Base-by-base conservation (phyloP, 2,113 vertebrate genomes). In the Myanophis thanlyinensis region DNA sequence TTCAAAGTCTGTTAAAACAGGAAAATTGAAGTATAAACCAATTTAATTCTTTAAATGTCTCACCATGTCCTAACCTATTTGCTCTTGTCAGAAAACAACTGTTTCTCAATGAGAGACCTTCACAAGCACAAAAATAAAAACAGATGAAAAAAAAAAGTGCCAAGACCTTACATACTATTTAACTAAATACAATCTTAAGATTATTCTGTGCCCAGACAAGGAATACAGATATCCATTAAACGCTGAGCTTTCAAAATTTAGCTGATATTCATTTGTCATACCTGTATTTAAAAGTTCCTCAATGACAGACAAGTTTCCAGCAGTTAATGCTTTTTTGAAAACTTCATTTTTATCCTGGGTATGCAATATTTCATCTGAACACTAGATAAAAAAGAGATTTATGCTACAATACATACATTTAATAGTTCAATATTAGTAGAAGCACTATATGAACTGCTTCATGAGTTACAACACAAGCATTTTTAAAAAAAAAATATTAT, bases 321-420 rank as follows among this genome's bases (percentile, higher is more conserved):
- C 18, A 93, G 95, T 96, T 85, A 99, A 96, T 93, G 99, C 99
- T 92, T 95, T 98, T 97, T 99, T 99, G 54, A 99, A 97, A 0
- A 87, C 56, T 3, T 98, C 97, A 9, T 95, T 96, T 93, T 96
- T 98, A 40, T 98, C 95, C 0, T 97, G 95, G 7, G 0, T 15
- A 0, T 95, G 93, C 47, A 97, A 93, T 0, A 89, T 54, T 48
- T 95, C 44, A 93, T 96, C 95, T 47, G 96, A 93, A 62, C 96
- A 94, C 97, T 97, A 94, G 88, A 95, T n/a, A 96, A 88, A 18
- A 1, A 94, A 94, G 6, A 85, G 93, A 94, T 91, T 91, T n/a
- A 91, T 91, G 35, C 18, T 40, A 44, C 73, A 80, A 44, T 13
- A 89, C 27, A 95, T 91, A 93, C 90, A 3, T 5, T 15, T 73